Percentiles rank a stretch among this genome's conserved stretches.
Conservation (phyloP, 2,888 invertebrate genomes). For the Cryptus armator region DNA sequence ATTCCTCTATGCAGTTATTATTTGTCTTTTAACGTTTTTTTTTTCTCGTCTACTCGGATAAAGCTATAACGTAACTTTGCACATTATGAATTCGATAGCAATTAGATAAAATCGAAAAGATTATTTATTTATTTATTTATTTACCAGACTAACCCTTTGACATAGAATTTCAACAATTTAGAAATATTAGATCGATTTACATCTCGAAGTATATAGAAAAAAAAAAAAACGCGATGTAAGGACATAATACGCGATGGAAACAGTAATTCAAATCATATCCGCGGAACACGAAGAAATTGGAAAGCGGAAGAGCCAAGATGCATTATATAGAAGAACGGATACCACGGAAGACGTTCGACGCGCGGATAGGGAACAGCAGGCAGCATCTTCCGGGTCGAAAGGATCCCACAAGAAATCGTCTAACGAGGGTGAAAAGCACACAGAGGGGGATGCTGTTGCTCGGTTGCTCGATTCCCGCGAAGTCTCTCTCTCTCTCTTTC, state of each 20-base stretch:
- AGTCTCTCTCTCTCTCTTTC: conserved; percentile 27
- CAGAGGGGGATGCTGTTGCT: conserved; percentile 25
- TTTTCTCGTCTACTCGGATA: no score
- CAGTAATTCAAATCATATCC: neutral
- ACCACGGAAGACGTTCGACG: conserved; percentile 36
- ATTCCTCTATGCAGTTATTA: neutral
- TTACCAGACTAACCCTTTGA: no score
- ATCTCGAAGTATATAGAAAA: no score
- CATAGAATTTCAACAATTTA: no score
- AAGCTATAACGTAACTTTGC: no score
- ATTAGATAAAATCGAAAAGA: no score
- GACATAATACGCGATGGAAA: neutral
- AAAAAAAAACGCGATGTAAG: neutral
- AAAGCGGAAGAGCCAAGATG: conserved; percentile 13
- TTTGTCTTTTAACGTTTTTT: neutral
- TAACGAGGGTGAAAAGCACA: conserved; percentile 77
- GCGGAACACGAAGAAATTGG: neutral
- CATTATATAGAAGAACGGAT: conserved; percentile 6
- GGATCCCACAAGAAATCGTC: conserved; percentile 76
- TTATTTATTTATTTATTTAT: no score
- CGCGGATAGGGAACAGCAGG: conserved; percentile 50
- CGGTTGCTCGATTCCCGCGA: conserved; percentile 27
- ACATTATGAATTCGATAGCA: no score
- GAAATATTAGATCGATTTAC: no score
- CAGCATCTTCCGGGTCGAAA: conserved; percentile 77